phyloP scores from a whole-genome alignment of 2,797 vertebrate species.

The Helicolenus hilgendorfi region DNA sequence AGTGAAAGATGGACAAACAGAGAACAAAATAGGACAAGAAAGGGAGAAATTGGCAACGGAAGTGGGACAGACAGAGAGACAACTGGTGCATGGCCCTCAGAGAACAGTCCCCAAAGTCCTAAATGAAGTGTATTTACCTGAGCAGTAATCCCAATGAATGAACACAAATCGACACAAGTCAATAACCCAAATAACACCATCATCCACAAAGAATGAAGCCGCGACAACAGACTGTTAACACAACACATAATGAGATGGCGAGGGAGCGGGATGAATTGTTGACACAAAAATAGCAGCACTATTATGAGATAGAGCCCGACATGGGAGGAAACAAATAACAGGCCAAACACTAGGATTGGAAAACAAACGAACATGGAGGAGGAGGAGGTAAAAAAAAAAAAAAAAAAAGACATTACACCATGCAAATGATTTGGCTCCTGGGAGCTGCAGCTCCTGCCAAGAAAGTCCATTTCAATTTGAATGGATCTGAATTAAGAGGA shows the following conservation, averaged over 20 bases:
- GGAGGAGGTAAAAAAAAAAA: constrained; percentile 21
- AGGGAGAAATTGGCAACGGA: constrained; percentile 8
- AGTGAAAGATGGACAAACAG: neutral
- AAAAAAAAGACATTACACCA: constrained; percentile 82
- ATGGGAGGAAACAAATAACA: constrained; percentile 82
- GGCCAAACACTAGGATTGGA: constrained; percentile 75
- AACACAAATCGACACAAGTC: constrained; percentile 74
- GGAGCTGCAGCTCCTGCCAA: constrained; percentile 84
- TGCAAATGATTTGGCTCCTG: constrained; percentile 89
- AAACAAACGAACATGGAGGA: constrained; percentile 78
- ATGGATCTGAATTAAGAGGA: constrained; percentile 91
- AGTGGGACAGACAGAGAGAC: constrained; percentile 12
- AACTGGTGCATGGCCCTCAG: constrained; percentile 15
- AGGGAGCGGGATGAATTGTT: constrained; percentile 81
- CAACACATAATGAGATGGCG: constrained; percentile 84
- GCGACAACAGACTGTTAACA: constrained; percentile 73
- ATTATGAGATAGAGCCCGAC: constrained; percentile 81
- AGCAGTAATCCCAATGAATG: constrained; percentile 71
- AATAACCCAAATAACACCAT: constrained; percentile 84
- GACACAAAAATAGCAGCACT: constrained; percentile 84
- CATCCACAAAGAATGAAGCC: constrained; percentile 73
- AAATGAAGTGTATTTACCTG: constrained; percentile 77
- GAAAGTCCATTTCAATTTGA: constrained; percentile 91
- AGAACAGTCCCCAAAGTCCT: constrained; percentile 41
- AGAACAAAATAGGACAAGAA: constrained; percentile 5